phyloP scores from a whole-genome alignment of 1,140 invertebrate species.

The Camponotus pennsylvanicus region DNA sequence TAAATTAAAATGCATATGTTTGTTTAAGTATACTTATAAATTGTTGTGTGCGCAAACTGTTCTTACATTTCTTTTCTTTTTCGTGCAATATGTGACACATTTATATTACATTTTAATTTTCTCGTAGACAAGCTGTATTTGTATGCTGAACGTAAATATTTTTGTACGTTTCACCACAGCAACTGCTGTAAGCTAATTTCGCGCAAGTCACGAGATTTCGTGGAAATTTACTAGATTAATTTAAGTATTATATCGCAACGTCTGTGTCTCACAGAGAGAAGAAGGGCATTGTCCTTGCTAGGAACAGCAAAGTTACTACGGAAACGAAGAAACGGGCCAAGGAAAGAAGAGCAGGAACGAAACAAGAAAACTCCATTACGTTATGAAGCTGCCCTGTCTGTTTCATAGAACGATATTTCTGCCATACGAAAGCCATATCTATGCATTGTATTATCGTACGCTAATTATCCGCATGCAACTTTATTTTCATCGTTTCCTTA shows the following conservation, averaged over 20 bases:
- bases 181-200: conserved; percentile 45
- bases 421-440: conserved; percentile 18
- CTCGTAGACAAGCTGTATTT: conserved; percentile 18
- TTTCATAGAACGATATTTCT: conserved; percentile 51
- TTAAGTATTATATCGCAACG: conserved; percentile 58
- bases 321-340: conserved; percentile 55
- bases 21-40: neutral
- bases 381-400: conserved; percentile 40
- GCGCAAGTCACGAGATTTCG: conserved; percentile 47
- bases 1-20: neutral
- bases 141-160: conserved; percentile 41
- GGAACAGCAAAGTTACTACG: conserved; percentile 55
- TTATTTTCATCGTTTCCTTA: conserved; percentile 9
- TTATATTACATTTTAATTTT: conserved; percentile 40
- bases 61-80: neutral
- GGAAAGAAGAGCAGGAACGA: conserved; percentile 55
- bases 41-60: neutral
- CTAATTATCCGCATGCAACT: conserved; percentile 25
- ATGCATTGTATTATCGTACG: conserved; percentile 27
- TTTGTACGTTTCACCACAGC: conserved; percentile 9
- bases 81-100: neutral
- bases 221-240: conserved; percentile 57
- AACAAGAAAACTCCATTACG: conserved; percentile 64
- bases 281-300: conserved; percentile 53
- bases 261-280: conserved; percentile 38